Conservation (phyloP, 1,140 invertebrate genomes). For the Drosophila chauvacae region DNA sequence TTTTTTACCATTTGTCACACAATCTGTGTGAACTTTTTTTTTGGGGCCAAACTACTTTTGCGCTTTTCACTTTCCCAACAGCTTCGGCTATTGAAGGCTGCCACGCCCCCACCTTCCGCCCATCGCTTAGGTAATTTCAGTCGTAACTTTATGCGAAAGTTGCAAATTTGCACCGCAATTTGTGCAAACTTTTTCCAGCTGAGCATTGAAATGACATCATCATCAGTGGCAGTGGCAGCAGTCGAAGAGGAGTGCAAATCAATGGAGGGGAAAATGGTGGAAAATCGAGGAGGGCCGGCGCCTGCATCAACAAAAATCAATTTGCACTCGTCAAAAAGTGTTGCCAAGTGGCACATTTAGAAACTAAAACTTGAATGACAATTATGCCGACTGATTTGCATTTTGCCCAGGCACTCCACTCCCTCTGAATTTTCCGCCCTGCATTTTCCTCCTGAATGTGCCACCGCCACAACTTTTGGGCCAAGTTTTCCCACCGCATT, state of each 20-base stretch:
- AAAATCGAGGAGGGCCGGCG: background rate
- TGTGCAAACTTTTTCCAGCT: conserved; percentile 68
- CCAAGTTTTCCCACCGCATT: conserved; percentile 43
- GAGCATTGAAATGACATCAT: conserved; percentile 52
- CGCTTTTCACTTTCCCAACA: conserved; percentile 75
- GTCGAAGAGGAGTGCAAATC: conserved; percentile 28
- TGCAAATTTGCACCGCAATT: conserved; percentile 80
- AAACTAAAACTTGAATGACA: conserved; percentile 69
- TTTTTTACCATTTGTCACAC: conserved; percentile 62
- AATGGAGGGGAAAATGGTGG: conserved; percentile 16
- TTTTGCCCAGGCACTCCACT: conserved; percentile 4
- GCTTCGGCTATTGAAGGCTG: conserved; percentile 50
- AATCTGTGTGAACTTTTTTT: conserved; percentile 59
- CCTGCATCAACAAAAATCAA: conserved; percentile 62
- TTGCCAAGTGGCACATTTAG: conserved; percentile 68
- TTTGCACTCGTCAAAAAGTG: conserved; percentile 66
- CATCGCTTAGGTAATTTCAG: conserved; percentile 76
- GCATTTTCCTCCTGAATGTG: background rate
- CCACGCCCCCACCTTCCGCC: conserved; percentile 8
- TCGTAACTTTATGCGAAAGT: conserved; percentile 79
- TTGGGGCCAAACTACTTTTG: conserved; percentile 59
- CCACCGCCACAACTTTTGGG: conserved; percentile 4
- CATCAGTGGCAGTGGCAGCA: conserved; percentile 12
- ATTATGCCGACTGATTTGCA: conserved; percentile 64
- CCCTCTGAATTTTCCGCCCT: background rate